A percentile compares a stretch with the other conserved stretches of the same genome.
Conservation (phyloP, 1,140 invertebrate genomes). For the Drosophila rufa region DNA sequence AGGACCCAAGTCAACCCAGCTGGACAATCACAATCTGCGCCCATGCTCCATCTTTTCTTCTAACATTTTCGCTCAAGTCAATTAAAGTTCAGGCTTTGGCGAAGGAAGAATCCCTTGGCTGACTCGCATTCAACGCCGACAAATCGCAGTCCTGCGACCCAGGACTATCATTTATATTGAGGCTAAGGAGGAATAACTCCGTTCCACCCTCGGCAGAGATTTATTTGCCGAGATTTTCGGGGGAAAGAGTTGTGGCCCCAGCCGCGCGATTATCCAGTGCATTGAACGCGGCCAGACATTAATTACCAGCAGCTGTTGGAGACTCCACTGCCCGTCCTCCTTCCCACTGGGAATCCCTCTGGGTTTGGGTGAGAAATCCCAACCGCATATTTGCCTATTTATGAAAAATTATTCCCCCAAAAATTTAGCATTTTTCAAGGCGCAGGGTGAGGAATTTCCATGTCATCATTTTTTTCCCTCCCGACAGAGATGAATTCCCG, state of each 20-base stretch:
- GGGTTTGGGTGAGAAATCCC: conserved; percentile 15
- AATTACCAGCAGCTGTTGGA: conserved; percentile 78
- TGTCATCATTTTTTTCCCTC: conserved; percentile 43
- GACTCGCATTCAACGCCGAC: conserved; percentile 30
- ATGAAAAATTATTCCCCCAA: conserved; percentile 69
- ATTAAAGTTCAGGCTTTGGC: conserved; percentile 24
- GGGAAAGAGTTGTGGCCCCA: conserved; percentile 71
- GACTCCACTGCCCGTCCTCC: conserved; percentile 1
- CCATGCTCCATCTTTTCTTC: conserved; percentile 16
- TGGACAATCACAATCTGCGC: conserved; percentile 23
- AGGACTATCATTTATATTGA: conserved; percentile 64
- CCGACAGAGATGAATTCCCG: conserved; percentile 9
- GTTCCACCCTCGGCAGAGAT: conserved; percentile 63
- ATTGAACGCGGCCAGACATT: conserved; percentile 78
- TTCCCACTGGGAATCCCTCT: background rate
- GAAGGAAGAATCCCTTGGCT: conserved; percentile 1
- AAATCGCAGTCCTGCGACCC: conserved; percentile 68
- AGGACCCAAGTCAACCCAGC: conserved; percentile 13
- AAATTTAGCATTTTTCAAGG: conserved; percentile 48
- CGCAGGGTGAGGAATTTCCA: conserved; percentile 50
- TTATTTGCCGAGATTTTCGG: conserved; percentile 77
- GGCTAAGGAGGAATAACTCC: conserved; percentile 60
- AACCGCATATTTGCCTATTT: conserved; percentile 76
- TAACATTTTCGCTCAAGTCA: conserved; percentile 42
- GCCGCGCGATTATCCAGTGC: conserved; percentile 78